A percentile compares a stretch with the other conserved stretches of the same genome.
phyloP scores from a whole-genome alignment of 92 coral and sea anemone species.

The Epizoanthus illoricatus region DNA sequence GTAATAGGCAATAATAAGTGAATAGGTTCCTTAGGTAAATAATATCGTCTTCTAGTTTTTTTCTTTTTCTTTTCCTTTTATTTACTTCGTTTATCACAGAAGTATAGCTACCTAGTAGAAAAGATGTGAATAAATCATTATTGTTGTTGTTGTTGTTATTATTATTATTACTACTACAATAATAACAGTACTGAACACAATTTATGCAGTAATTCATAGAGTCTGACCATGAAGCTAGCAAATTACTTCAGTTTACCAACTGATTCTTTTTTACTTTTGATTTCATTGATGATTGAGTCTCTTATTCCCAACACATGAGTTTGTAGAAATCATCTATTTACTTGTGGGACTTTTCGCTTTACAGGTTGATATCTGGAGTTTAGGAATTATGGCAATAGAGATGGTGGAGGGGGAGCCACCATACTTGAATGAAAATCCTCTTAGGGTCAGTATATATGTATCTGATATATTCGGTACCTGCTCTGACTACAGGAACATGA shows the following conservation, averaged over 20 bases:
- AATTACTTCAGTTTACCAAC: background rate
- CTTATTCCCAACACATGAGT: background rate
- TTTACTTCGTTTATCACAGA: no score
- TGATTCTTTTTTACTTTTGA: background rate
- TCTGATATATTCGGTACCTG: background rate
- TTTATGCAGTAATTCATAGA: background rate
- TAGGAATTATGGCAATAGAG: constrained; percentile 99
- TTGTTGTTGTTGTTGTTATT: no score
- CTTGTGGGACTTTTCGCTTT: background rate
- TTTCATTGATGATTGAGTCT: background rate
- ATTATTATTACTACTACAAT: no score
- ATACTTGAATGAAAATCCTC: constrained; percentile 96
- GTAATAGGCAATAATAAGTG: no score
- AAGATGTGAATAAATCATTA: no score
- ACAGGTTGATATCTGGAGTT: constrained; percentile 99
- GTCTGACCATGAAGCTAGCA: background rate
- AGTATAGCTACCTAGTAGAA: no score
- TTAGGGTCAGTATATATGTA: constrained; percentile 67
- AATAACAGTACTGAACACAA: no score
- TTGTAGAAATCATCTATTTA: background rate
- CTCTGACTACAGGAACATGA: no score
- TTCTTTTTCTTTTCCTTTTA: no score
- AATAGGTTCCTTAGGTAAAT: no score
- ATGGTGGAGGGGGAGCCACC: constrained; percentile 99
- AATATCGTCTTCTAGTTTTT: no score